A percentile compares a stretch with the other conserved stretches of the same genome.
phyloP scores from a whole-genome alignment of 1,140 invertebrate genomes.

The Holotrichia oblita region DNA sequence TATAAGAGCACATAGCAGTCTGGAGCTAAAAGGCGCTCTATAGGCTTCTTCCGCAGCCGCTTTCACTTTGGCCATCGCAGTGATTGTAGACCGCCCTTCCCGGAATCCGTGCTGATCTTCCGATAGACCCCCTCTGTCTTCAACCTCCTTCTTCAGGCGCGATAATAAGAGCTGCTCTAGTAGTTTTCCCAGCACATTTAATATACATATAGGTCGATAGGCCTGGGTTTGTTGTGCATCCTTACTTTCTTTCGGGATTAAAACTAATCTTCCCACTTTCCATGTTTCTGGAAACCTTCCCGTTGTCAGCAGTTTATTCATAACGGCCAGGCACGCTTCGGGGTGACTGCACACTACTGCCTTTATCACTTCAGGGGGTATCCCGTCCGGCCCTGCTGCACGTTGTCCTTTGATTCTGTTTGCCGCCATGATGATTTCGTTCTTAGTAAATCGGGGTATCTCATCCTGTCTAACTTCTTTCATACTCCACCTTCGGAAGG shows the following conservation, averaged over 20 bases:
- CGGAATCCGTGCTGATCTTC: background rate
- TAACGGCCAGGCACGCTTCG: background rate
- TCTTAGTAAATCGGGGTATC: background rate
- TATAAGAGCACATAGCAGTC: background rate
- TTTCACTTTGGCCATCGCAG: background rate
- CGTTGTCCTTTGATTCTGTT: too few species aligned
- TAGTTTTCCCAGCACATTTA: background rate
- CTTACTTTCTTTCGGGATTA: slow-evolving; percentile 3
- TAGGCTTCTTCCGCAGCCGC: background rate
- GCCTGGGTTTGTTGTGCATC: background rate
- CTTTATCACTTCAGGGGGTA: background rate
- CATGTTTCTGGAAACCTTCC: background rate
- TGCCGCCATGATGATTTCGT: background rate
- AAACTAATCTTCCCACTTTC: background rate
- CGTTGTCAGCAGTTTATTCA: background rate
- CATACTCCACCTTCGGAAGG: background rate
- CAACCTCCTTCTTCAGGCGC: background rate
- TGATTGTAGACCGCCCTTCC: background rate
- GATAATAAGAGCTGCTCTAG: background rate
- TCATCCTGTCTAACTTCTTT: background rate
- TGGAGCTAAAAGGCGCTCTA: background rate
- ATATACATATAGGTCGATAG: background rate
- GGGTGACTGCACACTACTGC: background rate
- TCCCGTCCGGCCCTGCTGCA: too few species aligned
- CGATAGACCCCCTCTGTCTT: background rate